Conservation (phyloP, 2,797 vertebrate species). For the Sebastes goodei region DNA sequence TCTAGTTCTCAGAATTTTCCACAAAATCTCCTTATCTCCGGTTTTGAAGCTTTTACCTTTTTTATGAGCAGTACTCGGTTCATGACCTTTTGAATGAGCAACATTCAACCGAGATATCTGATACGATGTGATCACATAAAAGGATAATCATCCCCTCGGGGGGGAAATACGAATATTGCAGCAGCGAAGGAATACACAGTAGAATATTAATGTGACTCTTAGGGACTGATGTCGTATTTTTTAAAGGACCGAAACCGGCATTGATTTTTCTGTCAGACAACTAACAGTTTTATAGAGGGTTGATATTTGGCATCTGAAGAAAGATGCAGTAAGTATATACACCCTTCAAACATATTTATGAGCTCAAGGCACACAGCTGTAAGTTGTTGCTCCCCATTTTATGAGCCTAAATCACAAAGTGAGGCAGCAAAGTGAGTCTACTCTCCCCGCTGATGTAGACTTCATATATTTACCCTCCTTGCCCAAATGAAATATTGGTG, state of each 20-base stretch:
- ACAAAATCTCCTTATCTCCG: neutral
- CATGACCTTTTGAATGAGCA: slow-evolving; percentile 9
- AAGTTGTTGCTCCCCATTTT: neutral
- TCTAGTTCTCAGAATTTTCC: neutral
- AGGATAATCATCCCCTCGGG: slow-evolving; percentile 2
- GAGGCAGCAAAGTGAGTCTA: neutral
- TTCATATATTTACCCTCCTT: neutral
- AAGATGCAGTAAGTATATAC: neutral
- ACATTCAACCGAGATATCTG: neutral
- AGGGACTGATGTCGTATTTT: neutral
- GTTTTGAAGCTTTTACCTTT: slow-evolving; percentile 3
- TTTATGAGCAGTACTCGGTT: neutral
- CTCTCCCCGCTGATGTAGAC: neutral
- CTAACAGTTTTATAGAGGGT: neutral
- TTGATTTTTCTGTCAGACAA: neutral
- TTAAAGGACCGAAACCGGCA: neutral
- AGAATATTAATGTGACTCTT: neutral
- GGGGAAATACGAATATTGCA: slow-evolving; percentile 7
- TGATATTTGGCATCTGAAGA: neutral
- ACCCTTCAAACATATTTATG: neutral
- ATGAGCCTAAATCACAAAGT: neutral
- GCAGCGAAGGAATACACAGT: neutral
- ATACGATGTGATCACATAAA: slow-evolving; percentile 2
- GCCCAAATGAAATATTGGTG: neutral
- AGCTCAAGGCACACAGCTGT: neutral